Base-by-base conservation (phyloP, 2,113 vertebrate genomes). In the Oenanthe melanoleuca region DNA sequence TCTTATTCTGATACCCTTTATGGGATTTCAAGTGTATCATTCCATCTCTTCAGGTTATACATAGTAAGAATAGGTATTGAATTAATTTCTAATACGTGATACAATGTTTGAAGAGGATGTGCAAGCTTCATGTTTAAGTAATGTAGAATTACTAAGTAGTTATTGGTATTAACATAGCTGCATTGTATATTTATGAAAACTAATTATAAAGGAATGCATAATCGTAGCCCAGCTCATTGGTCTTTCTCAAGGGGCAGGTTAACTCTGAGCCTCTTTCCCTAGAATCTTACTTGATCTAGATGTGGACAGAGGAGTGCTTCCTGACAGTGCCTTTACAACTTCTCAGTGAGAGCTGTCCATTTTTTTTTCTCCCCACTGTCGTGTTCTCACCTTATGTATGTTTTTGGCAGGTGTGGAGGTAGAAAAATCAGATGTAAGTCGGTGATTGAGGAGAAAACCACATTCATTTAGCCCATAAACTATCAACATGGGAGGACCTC, bases 131-230 rank as follows among this genome's bases (percentile, higher is more conserved):
- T 73, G 59, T 86, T 75, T 79, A 83, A 80, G 34, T 86, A 67
- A 45, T 69, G 44, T 33, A 38, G 70, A 91, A 72, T 65, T 81
- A 23, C 44, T 47, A 55, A 90, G n/a, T 56, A 60, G 29, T 56
- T 38, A 49, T 65, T 83, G 47, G 14, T 82, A 57, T 73, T 81
- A 84, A 93, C 78, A 64, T 81, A 91, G 18, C 49, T 86, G 28
- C 28, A 24, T 11, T 90, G 34, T 93, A 8, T 90, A 70, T 80
- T 92, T 75, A 80, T 93, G 65, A 92, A 86, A 83, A 47, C n/a
- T 80, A 63, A 74, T 78, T 89, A 70, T 42, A 45, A 92, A 67
- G 49, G 14, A 94, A 67, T 90, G 42, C 22, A n/a, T 93, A 55
- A 38, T 65, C 1, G 0, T 73, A 78, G 60, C n/a, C 64, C 47